Conservation (phyloP, 2,888 invertebrate species). For the Mantis religiosa region DNA sequence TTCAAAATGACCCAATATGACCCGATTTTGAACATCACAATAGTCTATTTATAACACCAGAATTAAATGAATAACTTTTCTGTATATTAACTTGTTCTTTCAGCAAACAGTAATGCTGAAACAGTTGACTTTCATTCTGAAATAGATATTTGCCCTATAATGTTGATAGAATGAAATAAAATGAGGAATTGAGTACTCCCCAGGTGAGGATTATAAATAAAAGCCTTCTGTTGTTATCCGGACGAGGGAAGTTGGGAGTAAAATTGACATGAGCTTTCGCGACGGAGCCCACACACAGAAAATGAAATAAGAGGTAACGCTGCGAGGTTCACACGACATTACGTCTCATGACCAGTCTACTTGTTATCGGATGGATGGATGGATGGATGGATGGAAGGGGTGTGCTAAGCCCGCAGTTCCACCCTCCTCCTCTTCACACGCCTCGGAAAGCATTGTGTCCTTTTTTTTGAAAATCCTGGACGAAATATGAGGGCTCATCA, state of each 20-base stretch:
- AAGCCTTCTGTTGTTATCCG: background rate
- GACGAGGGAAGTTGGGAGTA: background rate
- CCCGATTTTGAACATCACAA: too few species aligned
- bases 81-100: too few species aligned
- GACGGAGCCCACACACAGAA: background rate
- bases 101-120: too few species aligned
- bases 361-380: background rate
- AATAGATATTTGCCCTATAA: background rate
- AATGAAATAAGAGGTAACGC: background rate
- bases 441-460: background rate
- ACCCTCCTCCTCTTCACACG: background rate
- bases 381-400: background rate
- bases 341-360: background rate
- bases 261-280: background rate
- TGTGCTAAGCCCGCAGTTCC: background rate
- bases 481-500: constrained; percentile 19
- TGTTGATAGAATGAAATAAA: background rate
- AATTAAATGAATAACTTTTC: too few species aligned
- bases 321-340: background rate
- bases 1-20: too few species aligned
- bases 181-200: background rate
- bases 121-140: too few species aligned
- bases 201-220: background rate
- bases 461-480: constrained; percentile 15
- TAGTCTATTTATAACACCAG: too few species aligned